Conservation (phyloP, 2,888 invertebrate genomes). For the Clivina fossor region DNA sequence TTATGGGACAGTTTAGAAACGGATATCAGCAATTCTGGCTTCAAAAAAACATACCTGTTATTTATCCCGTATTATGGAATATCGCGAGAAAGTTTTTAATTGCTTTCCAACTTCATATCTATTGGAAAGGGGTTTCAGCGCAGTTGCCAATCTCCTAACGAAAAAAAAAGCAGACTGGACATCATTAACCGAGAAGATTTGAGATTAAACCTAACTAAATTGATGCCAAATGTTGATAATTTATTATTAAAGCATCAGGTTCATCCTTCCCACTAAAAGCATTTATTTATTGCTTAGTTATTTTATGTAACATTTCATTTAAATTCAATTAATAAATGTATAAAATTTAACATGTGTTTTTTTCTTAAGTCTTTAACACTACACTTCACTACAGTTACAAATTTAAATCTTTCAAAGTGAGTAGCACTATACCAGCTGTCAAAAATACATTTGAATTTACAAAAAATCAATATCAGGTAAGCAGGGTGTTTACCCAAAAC, state of each 20-base stretch:
- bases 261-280: constrained; percentile 40
- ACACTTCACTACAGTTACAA: constrained; percentile 15
- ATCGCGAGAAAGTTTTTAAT: constrained; percentile 40
- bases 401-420: too few relatives aligned
- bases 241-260: constrained; percentile 41
- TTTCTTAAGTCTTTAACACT: constrained; percentile 26
- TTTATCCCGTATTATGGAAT: constrained; percentile 40
- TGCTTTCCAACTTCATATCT: constrained; percentile 40
- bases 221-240: constrained; percentile 41
- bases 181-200: constrained; percentile 41
- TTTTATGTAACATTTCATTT: constrained; percentile 36
- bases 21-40: constrained; percentile 42
- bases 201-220: constrained; percentile 41
- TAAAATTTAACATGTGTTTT: constrained; percentile 33
- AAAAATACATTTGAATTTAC: too few relatives aligned
- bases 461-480: constrained; percentile 28
- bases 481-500: constrained; percentile 22
- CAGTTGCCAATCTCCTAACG: constrained; percentile 36
- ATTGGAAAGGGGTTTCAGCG: constrained; percentile 40
- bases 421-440: too few relatives aligned
- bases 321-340: constrained; percentile 35
- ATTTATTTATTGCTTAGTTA: constrained; percentile 37
- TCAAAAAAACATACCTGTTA: constrained; percentile 38
- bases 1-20: constrained; percentile 41
- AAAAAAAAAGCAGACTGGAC: constrained; percentile 38